Conservation (phyloP, 2,797 vertebrate genomes). For the Sciaenops ocellatus region DNA sequence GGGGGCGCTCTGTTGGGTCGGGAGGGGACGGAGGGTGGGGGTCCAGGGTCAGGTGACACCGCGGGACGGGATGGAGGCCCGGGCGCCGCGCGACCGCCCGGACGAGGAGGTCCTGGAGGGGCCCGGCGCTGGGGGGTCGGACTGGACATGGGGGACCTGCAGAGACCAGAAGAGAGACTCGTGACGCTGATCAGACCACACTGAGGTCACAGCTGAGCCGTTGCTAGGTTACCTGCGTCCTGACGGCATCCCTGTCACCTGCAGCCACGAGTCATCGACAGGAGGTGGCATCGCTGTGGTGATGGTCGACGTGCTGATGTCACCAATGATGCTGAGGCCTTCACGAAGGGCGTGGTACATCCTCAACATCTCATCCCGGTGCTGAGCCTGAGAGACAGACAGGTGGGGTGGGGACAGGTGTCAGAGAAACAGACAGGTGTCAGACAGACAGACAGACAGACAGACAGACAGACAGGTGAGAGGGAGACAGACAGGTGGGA, state of each 20-base stretch:
- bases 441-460: too few relatives aligned
- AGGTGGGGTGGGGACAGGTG: not conserved
- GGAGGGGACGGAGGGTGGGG: constrained; percentile 92
- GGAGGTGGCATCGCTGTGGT: constrained; percentile 95
- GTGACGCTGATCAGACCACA: not conserved
- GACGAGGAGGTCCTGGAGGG: constrained; percentile 93
- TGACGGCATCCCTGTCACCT: constrained; percentile 92
- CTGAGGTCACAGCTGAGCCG: rapidly evolving
- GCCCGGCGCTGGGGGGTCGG: constrained; percentile 95
- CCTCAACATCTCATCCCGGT: constrained; percentile 93
- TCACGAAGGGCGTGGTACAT: constrained; percentile 96
- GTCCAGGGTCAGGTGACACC: constrained; percentile 93
- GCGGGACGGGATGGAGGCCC: constrained; percentile 91
- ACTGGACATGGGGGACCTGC: constrained; percentile 95
- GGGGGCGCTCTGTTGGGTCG: constrained; percentile 95
- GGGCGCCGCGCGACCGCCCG: constrained; percentile 90
- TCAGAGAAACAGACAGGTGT: not conserved
- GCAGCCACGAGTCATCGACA: constrained; percentile 97
- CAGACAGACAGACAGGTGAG: not conserved
- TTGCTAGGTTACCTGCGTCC: constrained; percentile 90
- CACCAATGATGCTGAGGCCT: constrained; percentile 93
- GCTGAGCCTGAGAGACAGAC: constrained; percentile 82
- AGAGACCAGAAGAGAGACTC: constrained; percentile 13
- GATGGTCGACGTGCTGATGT: constrained; percentile 95
- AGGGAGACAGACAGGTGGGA: not conserved